Conservation (phyloP, 64 coral and sea anemone species). For the Stylophora pistillata region DNA sequence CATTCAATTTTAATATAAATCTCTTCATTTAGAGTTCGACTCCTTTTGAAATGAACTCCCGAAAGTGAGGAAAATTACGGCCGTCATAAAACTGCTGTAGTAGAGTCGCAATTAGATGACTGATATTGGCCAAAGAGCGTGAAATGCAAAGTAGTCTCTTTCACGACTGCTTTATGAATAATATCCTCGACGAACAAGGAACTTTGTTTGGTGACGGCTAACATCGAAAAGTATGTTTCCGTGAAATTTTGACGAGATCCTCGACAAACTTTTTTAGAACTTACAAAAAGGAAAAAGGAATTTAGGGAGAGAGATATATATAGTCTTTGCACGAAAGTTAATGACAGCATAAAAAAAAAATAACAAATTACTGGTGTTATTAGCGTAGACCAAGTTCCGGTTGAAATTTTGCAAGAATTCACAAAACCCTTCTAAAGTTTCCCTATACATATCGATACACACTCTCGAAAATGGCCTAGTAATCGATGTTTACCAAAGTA, state of each 20-base stretch:
- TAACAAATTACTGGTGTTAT: constrained; percentile 47
- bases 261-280: background rate
- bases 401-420: constrained; percentile 48
- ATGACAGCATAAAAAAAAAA: constrained; percentile 40
- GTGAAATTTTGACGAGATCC: background rate
- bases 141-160: constrained; percentile 6
- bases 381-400: constrained; percentile 17
- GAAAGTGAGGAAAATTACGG: constrained; percentile 13
- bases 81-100: background rate
- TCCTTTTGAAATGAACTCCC: constrained; percentile 37
- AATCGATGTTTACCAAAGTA: constrained; percentile 35
- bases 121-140: constrained; percentile 4
- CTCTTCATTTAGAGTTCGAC: constrained; percentile 60
- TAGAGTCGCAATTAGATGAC: background rate
- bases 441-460: constrained; percentile 32
- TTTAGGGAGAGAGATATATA: background rate
- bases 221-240: background rate
- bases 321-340: constrained; percentile 11
- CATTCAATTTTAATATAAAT: constrained; percentile 65
- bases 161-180: background rate
- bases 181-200: background rate
- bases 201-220: background rate
- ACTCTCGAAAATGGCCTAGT: constrained; percentile 13
- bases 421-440: constrained; percentile 27
- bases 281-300: background rate